These are phyloP conservation scores for Apomyelois bistriatella DNA, from an alignment of 2,888 invertebrate genomes.

Conservation along the genomic window DNA sequence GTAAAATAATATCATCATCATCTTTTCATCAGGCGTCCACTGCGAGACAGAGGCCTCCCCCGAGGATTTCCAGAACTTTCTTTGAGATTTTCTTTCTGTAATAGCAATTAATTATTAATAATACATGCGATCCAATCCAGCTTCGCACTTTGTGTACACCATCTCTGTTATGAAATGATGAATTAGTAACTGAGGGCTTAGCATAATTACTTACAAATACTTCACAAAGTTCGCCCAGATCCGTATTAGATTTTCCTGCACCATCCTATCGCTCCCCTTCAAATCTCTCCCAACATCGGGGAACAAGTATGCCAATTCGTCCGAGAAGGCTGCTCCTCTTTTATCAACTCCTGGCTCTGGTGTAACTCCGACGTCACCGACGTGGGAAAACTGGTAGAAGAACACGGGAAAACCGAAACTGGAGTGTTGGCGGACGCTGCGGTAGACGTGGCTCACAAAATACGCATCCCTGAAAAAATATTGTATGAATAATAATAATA, in stretches of 20 bases:
- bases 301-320: constrained; percentile 63
- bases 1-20: constrained; percentile 14
- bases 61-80: too few species aligned
- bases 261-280: constrained; percentile 45
- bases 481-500: not conserved
- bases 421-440: constrained; percentile 51
- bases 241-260: constrained; percentile 43
- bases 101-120: too few species aligned
- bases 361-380: constrained; percentile 45
- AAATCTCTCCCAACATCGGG: constrained; percentile 34
- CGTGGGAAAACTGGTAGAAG: constrained; percentile 61
- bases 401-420: constrained; percentile 40
- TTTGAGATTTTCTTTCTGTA: too few species aligned
- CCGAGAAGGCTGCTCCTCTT: constrained; percentile 62
- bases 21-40: too few species aligned
- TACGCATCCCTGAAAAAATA: constrained; percentile 55
- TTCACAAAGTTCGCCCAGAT: constrained; percentile 68
- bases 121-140: too few species aligned
- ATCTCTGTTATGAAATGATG: too few species aligned
- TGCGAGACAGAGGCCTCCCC: too few species aligned
- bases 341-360: constrained; percentile 45
- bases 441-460: constrained; percentile 56
- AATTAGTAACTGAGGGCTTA: too few species aligned
- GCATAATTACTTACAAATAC: constrained; percentile 53
- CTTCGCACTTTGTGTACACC: too few species aligned